These are phyloP conservation scores for Drosophila meridionalis DNA, from an alignment of 2,888 invertebrate species.

Conservation along the genomic window DNA sequence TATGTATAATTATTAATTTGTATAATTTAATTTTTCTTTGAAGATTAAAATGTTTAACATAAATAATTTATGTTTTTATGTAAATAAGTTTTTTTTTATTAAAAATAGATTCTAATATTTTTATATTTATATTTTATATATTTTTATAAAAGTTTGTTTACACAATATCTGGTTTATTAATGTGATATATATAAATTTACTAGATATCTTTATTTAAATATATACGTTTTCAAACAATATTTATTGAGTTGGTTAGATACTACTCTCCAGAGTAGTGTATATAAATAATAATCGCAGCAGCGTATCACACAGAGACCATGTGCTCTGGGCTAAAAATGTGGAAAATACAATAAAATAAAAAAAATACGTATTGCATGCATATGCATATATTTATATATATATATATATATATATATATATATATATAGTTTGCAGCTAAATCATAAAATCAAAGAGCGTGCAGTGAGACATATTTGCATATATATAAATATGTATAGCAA, in stretches of 20 bases:
- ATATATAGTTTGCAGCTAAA: conserved; percentile 19
- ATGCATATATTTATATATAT: too few relatives aligned
- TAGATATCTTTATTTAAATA: background rate
- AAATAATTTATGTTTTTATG: too few relatives aligned
- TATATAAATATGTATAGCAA: background rate
- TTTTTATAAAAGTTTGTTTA: background rate
- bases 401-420: too few relatives aligned
- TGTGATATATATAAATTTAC: background rate
- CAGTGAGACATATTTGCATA: background rate
- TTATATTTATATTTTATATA: background rate
- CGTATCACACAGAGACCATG: conserved; percentile 60
- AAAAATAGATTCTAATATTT: too few relatives aligned
- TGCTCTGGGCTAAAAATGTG: conserved; percentile 44
- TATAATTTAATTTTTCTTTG: too few relatives aligned
- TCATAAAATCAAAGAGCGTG: conserved; percentile 47
- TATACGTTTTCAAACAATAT: background rate
- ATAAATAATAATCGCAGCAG: conserved; percentile 24
- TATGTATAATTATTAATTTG: too few relatives aligned
- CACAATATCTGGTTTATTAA: too few relatives aligned
- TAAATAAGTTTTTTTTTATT: too few relatives aligned
- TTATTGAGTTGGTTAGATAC: background rate
- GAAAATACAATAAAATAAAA: conserved; percentile 41
- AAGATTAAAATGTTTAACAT: too few relatives aligned
- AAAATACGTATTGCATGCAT: too few relatives aligned
- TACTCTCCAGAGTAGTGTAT: conserved; percentile 23